Conservation (phyloP, 2,113 vertebrate species). For the Acinonyx jubatus region DNA sequence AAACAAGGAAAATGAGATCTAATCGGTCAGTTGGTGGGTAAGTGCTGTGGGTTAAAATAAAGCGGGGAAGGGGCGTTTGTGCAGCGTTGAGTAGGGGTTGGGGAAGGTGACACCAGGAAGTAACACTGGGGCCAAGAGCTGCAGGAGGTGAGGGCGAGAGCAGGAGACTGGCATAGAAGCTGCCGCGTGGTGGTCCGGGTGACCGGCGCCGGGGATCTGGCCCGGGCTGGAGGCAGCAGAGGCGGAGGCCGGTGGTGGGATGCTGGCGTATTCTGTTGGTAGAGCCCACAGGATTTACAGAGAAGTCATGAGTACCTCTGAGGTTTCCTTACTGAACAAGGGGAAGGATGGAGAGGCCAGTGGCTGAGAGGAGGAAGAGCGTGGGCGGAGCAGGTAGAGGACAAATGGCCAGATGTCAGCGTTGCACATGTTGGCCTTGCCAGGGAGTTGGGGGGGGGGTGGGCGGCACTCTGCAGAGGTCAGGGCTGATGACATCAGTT, state of each 20-base stretch:
- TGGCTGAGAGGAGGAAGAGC: neutral
- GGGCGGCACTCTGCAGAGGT: too few relatives aligned
- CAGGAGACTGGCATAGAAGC: neutral
- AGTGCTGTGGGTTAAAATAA: neutral
- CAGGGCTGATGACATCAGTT: neutral
- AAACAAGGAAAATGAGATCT: neutral
- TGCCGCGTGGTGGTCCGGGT: accelerated
- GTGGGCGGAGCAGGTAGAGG: neutral
- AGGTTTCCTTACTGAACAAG: neutral
- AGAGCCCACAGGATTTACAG: neutral
- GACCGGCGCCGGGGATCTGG: neutral
- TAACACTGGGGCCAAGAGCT: neutral
- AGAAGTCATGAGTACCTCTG: too few relatives aligned
- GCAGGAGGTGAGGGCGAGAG: neutral
- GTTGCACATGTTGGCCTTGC: neutral
- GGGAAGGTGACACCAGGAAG: neutral
- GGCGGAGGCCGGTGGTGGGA: neutral
- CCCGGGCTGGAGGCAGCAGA: neutral
- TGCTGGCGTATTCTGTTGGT: neutral
- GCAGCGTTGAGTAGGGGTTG: neutral
- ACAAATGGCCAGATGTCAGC: neutral
- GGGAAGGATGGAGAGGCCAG: neutral
- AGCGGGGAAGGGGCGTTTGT: too few relatives aligned
- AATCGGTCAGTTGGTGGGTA: too few relatives aligned
- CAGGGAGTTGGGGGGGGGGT: neutral